phyloP scores from a whole-genome alignment of 2,888 invertebrate genomes.

The Tetrapedia diversipes region DNA sequence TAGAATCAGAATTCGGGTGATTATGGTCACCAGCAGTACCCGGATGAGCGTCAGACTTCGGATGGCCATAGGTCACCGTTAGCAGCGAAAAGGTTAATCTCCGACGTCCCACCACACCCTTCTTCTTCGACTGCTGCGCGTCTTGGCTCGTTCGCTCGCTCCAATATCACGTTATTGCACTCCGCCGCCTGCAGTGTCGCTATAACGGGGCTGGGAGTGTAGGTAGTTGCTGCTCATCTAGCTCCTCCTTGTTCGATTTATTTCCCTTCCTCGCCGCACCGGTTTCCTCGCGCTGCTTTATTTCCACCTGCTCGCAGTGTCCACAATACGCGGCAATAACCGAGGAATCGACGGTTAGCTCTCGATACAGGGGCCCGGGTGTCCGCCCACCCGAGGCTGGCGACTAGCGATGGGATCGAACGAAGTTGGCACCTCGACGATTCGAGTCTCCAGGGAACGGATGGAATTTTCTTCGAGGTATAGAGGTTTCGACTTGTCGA shows the following conservation, averaged over 20 bases:
- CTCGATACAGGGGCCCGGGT: slow-evolving; percentile 57
- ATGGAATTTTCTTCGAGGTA: too few species aligned
- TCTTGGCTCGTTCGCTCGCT: slow-evolving; percentile 37
- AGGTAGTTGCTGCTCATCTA: slow-evolving; percentile 62
- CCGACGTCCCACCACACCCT: too few species aligned
- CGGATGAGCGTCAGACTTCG: too few species aligned
- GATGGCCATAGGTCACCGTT: too few species aligned
- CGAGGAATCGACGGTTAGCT: slow-evolving; percentile 71
- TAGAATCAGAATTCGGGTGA: too few species aligned
- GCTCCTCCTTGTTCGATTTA: slow-evolving; percentile 62
- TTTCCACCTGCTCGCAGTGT: slow-evolving; percentile 69
- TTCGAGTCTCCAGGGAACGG: too few species aligned
- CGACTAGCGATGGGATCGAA: too few species aligned
- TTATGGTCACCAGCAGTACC: too few species aligned
- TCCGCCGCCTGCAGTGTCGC: slow-evolving; percentile 67
- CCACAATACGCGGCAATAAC: slow-evolving; percentile 69
- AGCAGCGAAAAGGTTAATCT: too few species aligned
- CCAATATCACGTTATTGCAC: slow-evolving; percentile 73
- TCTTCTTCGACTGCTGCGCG: background rate
- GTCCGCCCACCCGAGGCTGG: slow-evolving; percentile 46
- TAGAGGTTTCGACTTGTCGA: too few species aligned
- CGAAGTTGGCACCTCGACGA: too few species aligned
- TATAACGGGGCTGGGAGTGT: slow-evolving; percentile 55
- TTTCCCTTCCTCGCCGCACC: slow-evolving; percentile 48
- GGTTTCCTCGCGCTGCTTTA: slow-evolving; percentile 58